A percentile compares a stretch with the other conserved stretches of the same genome.
phyloP scores from a whole-genome alignment of 2,888 invertebrate genomes.

The Andrena flavipes region DNA sequence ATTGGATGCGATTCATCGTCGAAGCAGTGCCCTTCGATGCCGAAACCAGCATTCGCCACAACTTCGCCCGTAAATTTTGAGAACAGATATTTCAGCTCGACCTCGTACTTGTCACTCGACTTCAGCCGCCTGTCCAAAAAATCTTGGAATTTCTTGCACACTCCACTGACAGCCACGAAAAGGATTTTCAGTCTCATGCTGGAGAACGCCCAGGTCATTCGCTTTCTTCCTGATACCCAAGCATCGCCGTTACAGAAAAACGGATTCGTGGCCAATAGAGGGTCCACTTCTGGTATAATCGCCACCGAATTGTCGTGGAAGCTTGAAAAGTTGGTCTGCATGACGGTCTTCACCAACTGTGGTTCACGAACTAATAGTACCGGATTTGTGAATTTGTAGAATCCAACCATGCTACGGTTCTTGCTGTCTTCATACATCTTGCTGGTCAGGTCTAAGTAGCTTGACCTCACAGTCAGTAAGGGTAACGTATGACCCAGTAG shows the following conservation, averaged over 20 bases:
- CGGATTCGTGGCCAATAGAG: slow-evolving; percentile 73
- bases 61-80: slow-evolving; percentile 74
- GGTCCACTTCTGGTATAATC: slow-evolving; percentile 67
- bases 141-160: slow-evolving; percentile 67
- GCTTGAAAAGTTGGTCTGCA: slow-evolving; percentile 73
- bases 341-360: slow-evolving; percentile 72
- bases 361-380: slow-evolving; percentile 68
- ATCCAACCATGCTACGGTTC: slow-evolving; percentile 72
- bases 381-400: slow-evolving; percentile 37
- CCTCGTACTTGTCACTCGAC: slow-evolving; percentile 16
- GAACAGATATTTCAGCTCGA: slow-evolving; percentile 73
- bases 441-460: slow-evolving; percentile 32
- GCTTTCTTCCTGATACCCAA: slow-evolving; percentile 70
- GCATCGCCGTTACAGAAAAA: slow-evolving; percentile 71
- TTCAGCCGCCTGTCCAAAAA: slow-evolving; percentile 53
- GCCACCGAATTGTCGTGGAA: slow-evolving; percentile 69
- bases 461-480: slow-evolving; percentile 30
- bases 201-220: slow-evolving; percentile 66
- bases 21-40: slow-evolving; percentile 76
- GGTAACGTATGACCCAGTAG: slow-evolving; percentile 69
- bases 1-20: slow-evolving; percentile 53
- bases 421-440: slow-evolving; percentile 60
- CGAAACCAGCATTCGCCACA: slow-evolving; percentile 73
- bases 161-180: slow-evolving; percentile 65
- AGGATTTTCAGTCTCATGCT: slow-evolving; percentile 69